Conservation (phyloP, 2,888 invertebrate genomes). For the Actias luna region DNA sequence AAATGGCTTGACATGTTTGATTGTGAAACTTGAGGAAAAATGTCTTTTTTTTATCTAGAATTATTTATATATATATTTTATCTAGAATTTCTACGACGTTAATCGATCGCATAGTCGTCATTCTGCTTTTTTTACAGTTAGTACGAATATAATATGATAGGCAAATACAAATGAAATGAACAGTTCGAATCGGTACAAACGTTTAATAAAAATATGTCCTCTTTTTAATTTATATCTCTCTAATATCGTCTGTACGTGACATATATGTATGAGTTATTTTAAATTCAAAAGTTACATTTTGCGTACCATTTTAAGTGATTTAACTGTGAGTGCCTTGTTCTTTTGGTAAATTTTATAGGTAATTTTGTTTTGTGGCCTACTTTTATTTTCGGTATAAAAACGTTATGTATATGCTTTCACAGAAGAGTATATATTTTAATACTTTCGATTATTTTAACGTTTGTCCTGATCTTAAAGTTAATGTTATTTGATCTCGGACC, state of each 20-base stretch:
- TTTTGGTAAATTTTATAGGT: not conserved
- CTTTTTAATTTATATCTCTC: not conserved
- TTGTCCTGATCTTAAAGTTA: too few species aligned
- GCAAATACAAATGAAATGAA: not conserved
- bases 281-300: not conserved
- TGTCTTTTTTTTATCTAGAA: too few species aligned
- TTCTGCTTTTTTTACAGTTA: not conserved
- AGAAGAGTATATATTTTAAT: too few species aligned
- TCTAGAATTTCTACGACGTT: not conserved
- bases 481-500: too few species aligned
- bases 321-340: not conserved
- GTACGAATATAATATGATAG: too few species aligned
- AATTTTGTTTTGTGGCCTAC: too few species aligned
- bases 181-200: not conserved
- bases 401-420: too few species aligned
- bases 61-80: too few species aligned
- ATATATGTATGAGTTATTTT: not conserved
- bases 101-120: not conserved
- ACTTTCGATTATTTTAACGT: too few species aligned
- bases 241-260: not conserved
- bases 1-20: conserved; percentile 3
- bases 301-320: not conserved
- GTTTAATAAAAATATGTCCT: not conserved
- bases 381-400: too few species aligned
- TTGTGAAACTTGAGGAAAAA: not conserved